Evolutionary conservation across 1,140 invertebrate species (phyloP).

Genomic region (Ericerus pela): DNA sequence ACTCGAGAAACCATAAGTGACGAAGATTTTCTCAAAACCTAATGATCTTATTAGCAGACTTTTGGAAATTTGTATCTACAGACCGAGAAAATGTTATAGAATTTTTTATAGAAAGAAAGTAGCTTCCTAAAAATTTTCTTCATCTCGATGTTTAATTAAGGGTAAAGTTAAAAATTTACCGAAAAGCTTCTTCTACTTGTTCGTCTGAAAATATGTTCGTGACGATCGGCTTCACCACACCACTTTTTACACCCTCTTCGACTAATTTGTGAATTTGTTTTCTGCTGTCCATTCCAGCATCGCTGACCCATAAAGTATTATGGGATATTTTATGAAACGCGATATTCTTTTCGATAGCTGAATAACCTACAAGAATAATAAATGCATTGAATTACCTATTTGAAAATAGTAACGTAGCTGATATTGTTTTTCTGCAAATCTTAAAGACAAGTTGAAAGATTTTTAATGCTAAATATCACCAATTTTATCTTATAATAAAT

Average conservation of each 20-base stretch:
- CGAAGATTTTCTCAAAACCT: no score
- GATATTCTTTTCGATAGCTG: conserved; percentile 12
- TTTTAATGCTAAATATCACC: no score
- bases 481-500: no score
- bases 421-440: no score
- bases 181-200: conserved; percentile 13
- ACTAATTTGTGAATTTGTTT: conserved; percentile 5
- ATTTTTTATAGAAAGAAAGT: not conserved
- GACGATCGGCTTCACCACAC: conserved; percentile 9
- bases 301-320: conserved; percentile 8
- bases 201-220: not conserved
- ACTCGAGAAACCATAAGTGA: no score
- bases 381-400: not conserved
- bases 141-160: not conserved
- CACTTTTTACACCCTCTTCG: conserved; percentile 10
- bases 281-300: not conserved
- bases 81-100: not conserved
- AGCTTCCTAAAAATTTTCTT: not conserved
- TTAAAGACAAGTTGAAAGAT: no score
- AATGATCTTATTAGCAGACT: no score
- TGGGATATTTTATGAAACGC: conserved; percentile 11
- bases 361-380: conserved; percentile 8
- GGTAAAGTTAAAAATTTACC: not conserved
- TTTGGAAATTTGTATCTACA: no score
- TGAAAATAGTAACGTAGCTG: not conserved